Evolutionary conservation across 2,888 invertebrate genomes (phyloP).

Genomic region (Drosophila bunnanda): DNA sequence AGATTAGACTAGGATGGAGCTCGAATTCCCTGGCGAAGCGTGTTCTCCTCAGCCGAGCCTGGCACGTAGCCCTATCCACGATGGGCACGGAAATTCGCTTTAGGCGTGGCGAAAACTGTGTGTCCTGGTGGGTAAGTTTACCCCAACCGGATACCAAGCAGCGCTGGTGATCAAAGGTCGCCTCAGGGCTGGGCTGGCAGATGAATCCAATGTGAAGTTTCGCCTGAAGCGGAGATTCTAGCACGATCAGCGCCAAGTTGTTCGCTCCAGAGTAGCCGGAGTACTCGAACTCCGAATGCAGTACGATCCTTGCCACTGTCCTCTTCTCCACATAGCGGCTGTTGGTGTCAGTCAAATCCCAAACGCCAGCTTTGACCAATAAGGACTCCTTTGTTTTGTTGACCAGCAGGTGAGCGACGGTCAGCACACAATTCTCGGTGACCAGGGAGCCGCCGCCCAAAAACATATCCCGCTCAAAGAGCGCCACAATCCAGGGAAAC

Average conservation of each 20-base stretch:
- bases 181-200: neutral
- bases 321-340: neutral
- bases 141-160: conserved; percentile 16
- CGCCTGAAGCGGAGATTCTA: neutral
- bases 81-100: conserved; percentile 6
- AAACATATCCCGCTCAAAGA: neutral
- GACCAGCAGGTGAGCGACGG: conserved; percentile 1
- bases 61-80: neutral
- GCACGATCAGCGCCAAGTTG: conserved; percentile 14
- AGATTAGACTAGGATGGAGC: neutral
- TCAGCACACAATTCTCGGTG: conserved; percentile 7
- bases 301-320: neutral
- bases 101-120: neutral
- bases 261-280: neutral
- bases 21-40: neutral
- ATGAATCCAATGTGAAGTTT: neutral
- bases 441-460: conserved; percentile 17
- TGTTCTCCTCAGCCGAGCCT: neutral
- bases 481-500: conserved; percentile 20
- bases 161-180: neutral
- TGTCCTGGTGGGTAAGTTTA: fast-evolving
- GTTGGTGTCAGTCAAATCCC: neutral
- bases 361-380: neutral
- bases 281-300: conserved; percentile 1
- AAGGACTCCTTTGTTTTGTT: neutral